Conservation (phyloP, 2,888 invertebrate genomes). For the Charanyca ferruginea region DNA sequence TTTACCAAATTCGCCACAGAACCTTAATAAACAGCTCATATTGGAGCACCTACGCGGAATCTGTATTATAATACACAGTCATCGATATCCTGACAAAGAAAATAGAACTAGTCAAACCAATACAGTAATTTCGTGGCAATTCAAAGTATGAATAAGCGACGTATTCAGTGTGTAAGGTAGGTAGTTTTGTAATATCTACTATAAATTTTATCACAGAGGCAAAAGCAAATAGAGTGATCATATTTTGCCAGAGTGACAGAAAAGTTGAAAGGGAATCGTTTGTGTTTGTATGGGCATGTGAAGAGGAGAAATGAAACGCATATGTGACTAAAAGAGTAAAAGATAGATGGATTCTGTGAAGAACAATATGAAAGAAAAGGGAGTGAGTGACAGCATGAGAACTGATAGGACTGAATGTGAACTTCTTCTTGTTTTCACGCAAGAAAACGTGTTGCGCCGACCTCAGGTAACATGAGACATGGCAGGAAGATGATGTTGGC, state of each 20-base stretch:
- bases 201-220: slow-evolving; percentile 4
- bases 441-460: too few relatives aligned
- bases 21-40: not conserved
- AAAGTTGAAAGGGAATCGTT: too few relatives aligned
- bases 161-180: not conserved
- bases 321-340: too few relatives aligned
- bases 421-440: too few relatives aligned
- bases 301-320: too few relatives aligned
- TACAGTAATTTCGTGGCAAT: slow-evolving; percentile 1
- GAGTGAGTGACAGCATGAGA: too few relatives aligned
- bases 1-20: not conserved
- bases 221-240: slow-evolving; percentile 8
- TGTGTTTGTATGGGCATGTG: too few relatives aligned
- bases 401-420: too few relatives aligned
- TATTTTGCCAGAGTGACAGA: not conserved
- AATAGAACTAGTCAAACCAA: slow-evolving; percentile 9
- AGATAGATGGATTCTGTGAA: too few relatives aligned
- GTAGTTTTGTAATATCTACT: not conserved
- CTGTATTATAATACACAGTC: not conserved
- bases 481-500: too few relatives aligned
- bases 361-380: too few relatives aligned
- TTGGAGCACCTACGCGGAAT: not conserved
- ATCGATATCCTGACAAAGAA: not conserved
- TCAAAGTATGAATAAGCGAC: slow-evolving; percentile 18
- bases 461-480: too few relatives aligned